phyloP scores from a whole-genome alignment of 2,888 invertebrate genomes.

The Nemapogon koenigi region DNA sequence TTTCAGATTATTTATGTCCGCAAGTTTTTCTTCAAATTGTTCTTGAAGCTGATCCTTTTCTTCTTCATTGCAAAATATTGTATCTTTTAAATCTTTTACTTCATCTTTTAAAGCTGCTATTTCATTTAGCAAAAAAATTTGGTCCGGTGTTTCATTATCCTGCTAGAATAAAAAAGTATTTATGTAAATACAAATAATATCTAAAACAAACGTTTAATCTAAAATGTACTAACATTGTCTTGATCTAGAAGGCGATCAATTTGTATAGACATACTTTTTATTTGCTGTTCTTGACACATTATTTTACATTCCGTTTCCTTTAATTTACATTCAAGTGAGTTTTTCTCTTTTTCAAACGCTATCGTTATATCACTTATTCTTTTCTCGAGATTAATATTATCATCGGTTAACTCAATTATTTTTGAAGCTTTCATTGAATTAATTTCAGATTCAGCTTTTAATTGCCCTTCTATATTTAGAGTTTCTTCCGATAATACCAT shows the following conservation, averaged over 20 bases:
- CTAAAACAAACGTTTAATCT: slow-evolving; percentile 1
- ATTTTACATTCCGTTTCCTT: slow-evolving; percentile 60
- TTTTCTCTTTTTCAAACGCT: slow-evolving; percentile 52
- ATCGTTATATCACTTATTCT: slow-evolving; percentile 35
- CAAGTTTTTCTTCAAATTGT: slow-evolving; percentile 35
- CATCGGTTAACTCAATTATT: slow-evolving; percentile 34
- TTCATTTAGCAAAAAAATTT: slow-evolving; percentile 34
- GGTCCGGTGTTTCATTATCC: slow-evolving; percentile 22
- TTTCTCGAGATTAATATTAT: slow-evolving; percentile 38
- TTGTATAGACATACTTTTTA: slow-evolving; percentile 56
- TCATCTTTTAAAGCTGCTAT: slow-evolving; percentile 41
- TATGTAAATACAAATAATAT: too few species aligned
- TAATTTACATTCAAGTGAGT: slow-evolving; percentile 48
- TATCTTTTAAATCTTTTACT: slow-evolving; percentile 35
- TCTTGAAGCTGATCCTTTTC: slow-evolving; percentile 39
- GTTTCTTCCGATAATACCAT: slow-evolving; percentile 44
- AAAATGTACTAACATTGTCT: slow-evolving; percentile 25
- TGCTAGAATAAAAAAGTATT: slow-evolving; percentile 13
- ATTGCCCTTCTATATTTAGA: slow-evolving; percentile 37
- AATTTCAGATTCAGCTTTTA: slow-evolving; percentile 47
- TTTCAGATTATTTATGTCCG: slow-evolving; percentile 34
- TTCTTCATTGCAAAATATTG: slow-evolving; percentile 35
- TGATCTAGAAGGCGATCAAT: slow-evolving; percentile 53
- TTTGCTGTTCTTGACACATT: slow-evolving; percentile 65
- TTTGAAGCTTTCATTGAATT: slow-evolving; percentile 35